Evolutionary conservation across 2,113 vertebrate species (phyloP).

Genomic region (Hydropotes inermis): DNA sequence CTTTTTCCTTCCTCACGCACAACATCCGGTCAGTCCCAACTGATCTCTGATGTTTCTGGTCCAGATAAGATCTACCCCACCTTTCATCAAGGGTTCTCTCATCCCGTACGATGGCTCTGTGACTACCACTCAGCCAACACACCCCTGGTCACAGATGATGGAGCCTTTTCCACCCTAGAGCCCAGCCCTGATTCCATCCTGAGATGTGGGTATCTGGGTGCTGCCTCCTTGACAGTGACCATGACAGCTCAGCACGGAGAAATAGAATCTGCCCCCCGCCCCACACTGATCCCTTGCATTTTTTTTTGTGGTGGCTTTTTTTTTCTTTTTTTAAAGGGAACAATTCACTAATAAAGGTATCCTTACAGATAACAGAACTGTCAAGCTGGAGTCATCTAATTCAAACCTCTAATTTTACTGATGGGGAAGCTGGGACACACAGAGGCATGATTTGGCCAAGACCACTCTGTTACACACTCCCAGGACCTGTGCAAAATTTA

Average conservation of each 20-base stretch:
- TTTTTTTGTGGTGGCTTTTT: neutral
- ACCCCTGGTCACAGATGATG: neutral
- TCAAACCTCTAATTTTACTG: neutral
- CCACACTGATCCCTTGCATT: neutral
- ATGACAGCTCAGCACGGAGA: neutral
- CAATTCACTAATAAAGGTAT: neutral
- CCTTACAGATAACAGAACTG: neutral
- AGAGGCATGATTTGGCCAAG: neutral
- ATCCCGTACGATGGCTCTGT: accelerated
- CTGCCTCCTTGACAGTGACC: neutral
- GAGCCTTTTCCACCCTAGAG: neutral
- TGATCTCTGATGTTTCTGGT: neutral
- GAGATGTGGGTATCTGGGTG: neutral
- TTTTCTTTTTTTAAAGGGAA: neutral
- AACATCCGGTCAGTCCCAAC: accelerated
- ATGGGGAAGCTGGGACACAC: neutral
- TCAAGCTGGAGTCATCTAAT: neutral
- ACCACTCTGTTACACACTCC: accelerated
- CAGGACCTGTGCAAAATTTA: accelerated
- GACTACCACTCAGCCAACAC: neutral
- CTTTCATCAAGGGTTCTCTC: neutral
- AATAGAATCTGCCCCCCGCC: accelerated
- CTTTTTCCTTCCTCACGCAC: neutral
- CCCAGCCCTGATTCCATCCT: neutral
- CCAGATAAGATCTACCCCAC: too few relatives aligned